Evolutionary conservation across 2,888 invertebrate genomes (phyloP).

Genomic region (Pseudococcus jackbeardsleyi): DNA sequence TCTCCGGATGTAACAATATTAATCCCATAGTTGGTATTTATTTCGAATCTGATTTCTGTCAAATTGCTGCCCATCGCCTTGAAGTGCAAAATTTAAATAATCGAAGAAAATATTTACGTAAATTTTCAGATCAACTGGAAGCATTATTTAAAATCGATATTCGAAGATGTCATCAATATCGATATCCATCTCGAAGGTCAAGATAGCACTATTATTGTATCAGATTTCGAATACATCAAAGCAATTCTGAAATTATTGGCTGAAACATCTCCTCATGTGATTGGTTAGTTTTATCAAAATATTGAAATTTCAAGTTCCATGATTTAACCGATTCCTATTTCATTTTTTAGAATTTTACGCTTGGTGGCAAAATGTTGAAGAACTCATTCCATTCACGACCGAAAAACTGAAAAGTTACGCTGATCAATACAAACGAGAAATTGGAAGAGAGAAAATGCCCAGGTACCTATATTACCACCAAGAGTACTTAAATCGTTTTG

Average conservation of each 20-base stretch:
- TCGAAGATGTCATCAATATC: slow-evolving; percentile 69
- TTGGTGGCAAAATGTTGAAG: slow-evolving; percentile 76
- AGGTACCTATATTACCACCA: slow-evolving; percentile 24
- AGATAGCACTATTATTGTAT: neutral
- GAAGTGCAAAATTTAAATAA: neutral
- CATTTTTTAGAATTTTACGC: slow-evolving; percentile 67
- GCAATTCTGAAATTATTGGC: slow-evolving; percentile 22
- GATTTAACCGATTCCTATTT: neutral
- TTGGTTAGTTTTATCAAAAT: neutral
- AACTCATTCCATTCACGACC: slow-evolving; percentile 78
- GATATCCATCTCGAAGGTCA: slow-evolving; percentile 11
- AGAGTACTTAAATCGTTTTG: neutral
- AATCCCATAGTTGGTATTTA: slow-evolving; percentile 54
- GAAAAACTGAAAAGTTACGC: slow-evolving; percentile 75
- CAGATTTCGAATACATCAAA: slow-evolving; percentile 42
- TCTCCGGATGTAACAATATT: slow-evolving; percentile 23
- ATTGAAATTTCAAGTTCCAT: neutral
- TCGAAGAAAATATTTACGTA: neutral
- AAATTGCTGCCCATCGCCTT: neutral
- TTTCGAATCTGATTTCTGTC: neutral
- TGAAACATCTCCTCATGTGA: slow-evolving; percentile 25
- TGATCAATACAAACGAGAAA: slow-evolving; percentile 69
- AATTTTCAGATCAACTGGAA: slow-evolving; percentile 72
- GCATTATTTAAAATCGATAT: slow-evolving; percentile 77
- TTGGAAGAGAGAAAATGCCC: slow-evolving; percentile 65